Evolutionary conservation across 2,797 vertebrate genomes (phyloP), one percentile per base, ranked within the genome.

Genomic region (Botia kubotai): DNA sequence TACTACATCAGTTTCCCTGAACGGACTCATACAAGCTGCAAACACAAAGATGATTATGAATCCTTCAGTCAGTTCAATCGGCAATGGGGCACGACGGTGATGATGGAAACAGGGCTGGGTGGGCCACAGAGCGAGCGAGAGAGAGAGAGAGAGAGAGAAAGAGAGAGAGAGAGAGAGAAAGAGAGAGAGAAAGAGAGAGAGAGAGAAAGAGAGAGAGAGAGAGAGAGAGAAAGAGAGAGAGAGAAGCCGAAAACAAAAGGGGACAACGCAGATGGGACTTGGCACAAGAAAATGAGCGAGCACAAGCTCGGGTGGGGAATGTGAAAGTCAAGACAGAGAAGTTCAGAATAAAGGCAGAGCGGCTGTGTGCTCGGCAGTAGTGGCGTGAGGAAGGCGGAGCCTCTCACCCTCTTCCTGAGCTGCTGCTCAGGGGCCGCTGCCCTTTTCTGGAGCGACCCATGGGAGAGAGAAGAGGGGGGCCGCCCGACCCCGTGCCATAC

Each of bases 371-470:
- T 89, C 66, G 66, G 84, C 79, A 70, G 72, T 74, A 79, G 87
- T 75, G 83, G 86, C 65, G 82, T 83, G 87, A 85, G 89, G 81
- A 80, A 87, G 91, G 86, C 90, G 87, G 89, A 84, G 88, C 90
- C 93, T 91, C 93, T 94, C 92, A 94, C 94, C 94, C 93, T 91
- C 93, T 92, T 94, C 90, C 90, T 92, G 90, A 92, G 92, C 90
- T 89, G 90, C 90, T 92, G 89, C 91, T 87, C 87, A 83, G 87
- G 82, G 75, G 83, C 80, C 62, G 79, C 79, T 36, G 83, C 86
- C 72, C 83, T 86, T 78, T 87, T 89, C 82, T 79, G 87, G 76
- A 87, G 85, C 85, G 86, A 86, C 80, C 88, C 85, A 52, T 92
- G 92, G 90, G 93, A 92, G 86, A 91, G 90, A 80, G 87, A 91